These are phyloP conservation scores for Hemaris fuciformis DNA, from an alignment of 2,888 invertebrate species.

Conservation along the genomic window DNA sequence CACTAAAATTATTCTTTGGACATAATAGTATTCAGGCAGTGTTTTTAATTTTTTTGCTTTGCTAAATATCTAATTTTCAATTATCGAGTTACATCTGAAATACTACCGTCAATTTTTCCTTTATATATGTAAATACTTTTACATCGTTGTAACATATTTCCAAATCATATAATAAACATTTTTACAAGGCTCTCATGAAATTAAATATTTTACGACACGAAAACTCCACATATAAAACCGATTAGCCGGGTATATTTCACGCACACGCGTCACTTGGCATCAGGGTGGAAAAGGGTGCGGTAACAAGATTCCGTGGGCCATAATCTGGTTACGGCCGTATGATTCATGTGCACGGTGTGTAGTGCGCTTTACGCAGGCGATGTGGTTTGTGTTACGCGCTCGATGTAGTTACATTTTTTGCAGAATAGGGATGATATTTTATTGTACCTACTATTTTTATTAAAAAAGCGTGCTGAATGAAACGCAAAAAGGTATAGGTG, in stretches of 20 bases:
- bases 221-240: constrained; percentile 37
- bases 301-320: constrained; percentile 67
- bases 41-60: too few species aligned
- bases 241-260: constrained; percentile 45
- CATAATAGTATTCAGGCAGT: too few species aligned
- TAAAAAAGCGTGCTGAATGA: too few species aligned
- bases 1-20: too few species aligned
- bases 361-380: constrained; percentile 12
- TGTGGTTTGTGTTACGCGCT: constrained; percentile 23
- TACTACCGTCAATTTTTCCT: too few species aligned
- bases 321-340: constrained; percentile 72
- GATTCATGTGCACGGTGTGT: constrained; percentile 60
- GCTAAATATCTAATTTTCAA: too few species aligned
- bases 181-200: neutral
- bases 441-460: too few species aligned
- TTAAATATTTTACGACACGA: constrained; percentile 9
- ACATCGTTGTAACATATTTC: neutral
- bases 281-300: constrained; percentile 68
- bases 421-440: neutral
- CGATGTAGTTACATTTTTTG: constrained; percentile 10
- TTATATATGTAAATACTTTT: neutral
- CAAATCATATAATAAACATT: neutral
- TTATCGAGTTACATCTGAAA: too few species aligned
- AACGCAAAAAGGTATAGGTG: too few species aligned
- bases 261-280: constrained; percentile 52